Conservation (phyloP, 2,888 invertebrate genomes). For the Pristionchus mayeri region DNA sequence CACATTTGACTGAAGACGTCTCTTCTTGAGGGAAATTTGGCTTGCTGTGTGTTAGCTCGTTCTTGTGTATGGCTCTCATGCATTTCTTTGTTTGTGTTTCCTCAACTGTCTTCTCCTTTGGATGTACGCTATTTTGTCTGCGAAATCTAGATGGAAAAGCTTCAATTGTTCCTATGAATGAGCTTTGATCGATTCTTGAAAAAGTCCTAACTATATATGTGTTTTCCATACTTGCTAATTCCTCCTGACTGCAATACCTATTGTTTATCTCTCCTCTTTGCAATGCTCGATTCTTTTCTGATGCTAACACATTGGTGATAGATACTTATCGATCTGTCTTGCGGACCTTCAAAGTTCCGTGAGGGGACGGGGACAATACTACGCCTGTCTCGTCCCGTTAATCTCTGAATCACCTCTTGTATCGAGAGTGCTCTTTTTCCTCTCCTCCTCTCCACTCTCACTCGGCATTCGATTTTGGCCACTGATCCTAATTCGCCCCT, state of each 20-base stretch:
- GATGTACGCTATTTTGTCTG: background rate
- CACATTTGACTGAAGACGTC: background rate
- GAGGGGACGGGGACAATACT: background rate
- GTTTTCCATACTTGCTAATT: too few relatives aligned
- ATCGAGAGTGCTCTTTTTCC: conserved; percentile 20
- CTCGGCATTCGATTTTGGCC: conserved; percentile 11
- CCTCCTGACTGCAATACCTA: too few relatives aligned
- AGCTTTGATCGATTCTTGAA: too few relatives aligned
- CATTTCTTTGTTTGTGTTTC: conserved; percentile 21
- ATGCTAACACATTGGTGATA: background rate
- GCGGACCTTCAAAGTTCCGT: conserved; percentile 19
- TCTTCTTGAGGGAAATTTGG: background rate
- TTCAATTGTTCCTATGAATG: background rate
- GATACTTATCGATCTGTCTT: background rate
- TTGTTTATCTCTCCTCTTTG: too few relatives aligned
- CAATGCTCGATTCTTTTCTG: too few relatives aligned
- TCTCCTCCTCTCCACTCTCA: background rate
- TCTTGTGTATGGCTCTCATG: background rate
- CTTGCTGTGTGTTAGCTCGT: background rate
- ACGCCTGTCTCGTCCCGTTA: conserved; percentile 16
- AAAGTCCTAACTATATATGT: too few relatives aligned
- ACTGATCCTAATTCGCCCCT: conserved; percentile 31
- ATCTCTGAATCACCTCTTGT: conserved; percentile 33
- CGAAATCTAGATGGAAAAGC: background rate
- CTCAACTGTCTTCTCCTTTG: background rate